phyloP scores from a whole-genome alignment of 92 coral and sea anemone genomes.

The Palythoa caribaeorum region DNA sequence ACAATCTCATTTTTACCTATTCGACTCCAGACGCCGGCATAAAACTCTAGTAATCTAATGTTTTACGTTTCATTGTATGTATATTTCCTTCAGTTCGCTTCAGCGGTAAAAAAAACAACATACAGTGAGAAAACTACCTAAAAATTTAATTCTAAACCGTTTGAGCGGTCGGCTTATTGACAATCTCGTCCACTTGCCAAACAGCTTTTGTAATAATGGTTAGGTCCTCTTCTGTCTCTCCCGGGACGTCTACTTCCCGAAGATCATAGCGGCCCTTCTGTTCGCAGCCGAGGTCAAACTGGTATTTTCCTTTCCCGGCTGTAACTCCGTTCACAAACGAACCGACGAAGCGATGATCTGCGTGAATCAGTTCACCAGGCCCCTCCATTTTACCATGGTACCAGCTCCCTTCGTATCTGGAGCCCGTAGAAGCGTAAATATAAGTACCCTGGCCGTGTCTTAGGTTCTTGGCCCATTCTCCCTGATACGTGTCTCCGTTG shows the following conservation, averaged over 20 bases:
- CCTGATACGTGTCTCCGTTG: slow-evolving; percentile 83
- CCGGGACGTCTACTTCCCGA: slow-evolving; percentile 59
- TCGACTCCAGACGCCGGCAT: too few relatives aligned
- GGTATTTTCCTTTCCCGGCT: slow-evolving; percentile 76
- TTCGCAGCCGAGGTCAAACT: slow-evolving; percentile 80
- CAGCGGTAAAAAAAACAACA: background rate
- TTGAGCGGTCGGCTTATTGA: slow-evolving; percentile 47
- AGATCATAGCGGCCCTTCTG: slow-evolving; percentile 80
- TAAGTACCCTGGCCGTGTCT: slow-evolving; percentile 90
- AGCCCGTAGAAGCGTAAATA: slow-evolving; percentile 83
- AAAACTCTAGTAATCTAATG: too few relatives aligned
- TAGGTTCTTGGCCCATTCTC: slow-evolving; percentile 80
- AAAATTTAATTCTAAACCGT: background rate
- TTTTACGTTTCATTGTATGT: too few relatives aligned
- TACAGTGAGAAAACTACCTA: background rate
- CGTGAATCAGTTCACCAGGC: slow-evolving; percentile 75
- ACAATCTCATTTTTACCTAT: too few relatives aligned
- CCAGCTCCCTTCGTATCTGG: slow-evolving; percentile 86
- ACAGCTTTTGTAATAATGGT: slow-evolving; percentile 56
- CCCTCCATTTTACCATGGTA: slow-evolving; percentile 85
- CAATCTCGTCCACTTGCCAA: slow-evolving; percentile 80
- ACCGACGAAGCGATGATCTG: slow-evolving; percentile 81
- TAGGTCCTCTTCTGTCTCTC: slow-evolving; percentile 71
- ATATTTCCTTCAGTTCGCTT: background rate
- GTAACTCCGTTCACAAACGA: slow-evolving; percentile 70